A percentile compares a stretch with the other conserved stretches of the same genome.
phyloP scores from a whole-genome alignment of 2,888 invertebrate species.

The Melikaiella ostensackeni region DNA sequence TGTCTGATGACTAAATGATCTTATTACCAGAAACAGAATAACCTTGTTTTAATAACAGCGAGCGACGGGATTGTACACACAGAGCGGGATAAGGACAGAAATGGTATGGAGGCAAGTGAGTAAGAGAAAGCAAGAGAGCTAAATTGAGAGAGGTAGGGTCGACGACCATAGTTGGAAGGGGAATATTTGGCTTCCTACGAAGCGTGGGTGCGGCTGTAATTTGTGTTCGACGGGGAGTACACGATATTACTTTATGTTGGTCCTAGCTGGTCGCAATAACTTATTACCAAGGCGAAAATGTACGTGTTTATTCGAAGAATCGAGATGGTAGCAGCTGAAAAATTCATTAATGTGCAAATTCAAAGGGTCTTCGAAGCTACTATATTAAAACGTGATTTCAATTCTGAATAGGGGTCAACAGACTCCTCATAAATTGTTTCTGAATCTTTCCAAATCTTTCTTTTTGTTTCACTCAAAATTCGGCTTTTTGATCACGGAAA shows the following conservation, averaged over 20 bases:
- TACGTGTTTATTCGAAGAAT: constrained; percentile 57
- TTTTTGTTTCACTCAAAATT: too few species aligned
- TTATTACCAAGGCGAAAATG: constrained; percentile 56
- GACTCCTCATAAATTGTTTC: background rate
- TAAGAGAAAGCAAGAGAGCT: constrained; percentile 2
- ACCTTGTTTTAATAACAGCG: constrained; percentile 44
- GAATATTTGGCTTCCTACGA: constrained; percentile 38
- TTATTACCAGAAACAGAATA: constrained; percentile 47
- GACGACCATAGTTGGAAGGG: background rate
- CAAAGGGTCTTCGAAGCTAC: constrained; percentile 58
- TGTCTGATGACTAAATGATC: constrained; percentile 44
- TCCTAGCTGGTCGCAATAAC: constrained; percentile 52
- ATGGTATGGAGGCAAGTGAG: background rate
- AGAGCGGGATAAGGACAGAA: background rate
- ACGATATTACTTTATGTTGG: constrained; percentile 57
- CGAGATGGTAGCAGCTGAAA: constrained; percentile 50
- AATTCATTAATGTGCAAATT: constrained; percentile 69
- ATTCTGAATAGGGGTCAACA: constrained; percentile 1
- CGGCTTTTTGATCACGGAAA: too few species aligned
- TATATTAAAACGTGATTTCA: constrained; percentile 51
- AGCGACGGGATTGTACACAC: background rate
- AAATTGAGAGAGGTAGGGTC: constrained; percentile 22
- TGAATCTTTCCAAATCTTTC: too few species aligned
- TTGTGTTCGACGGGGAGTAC: constrained; percentile 56
- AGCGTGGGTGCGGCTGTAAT: constrained; percentile 60